Evolutionary conservation across 2,797 vertebrate species (phyloP), one percentile per base, ranked within the genome.

Genomic region (Enteromius trimaculatus): DNA sequence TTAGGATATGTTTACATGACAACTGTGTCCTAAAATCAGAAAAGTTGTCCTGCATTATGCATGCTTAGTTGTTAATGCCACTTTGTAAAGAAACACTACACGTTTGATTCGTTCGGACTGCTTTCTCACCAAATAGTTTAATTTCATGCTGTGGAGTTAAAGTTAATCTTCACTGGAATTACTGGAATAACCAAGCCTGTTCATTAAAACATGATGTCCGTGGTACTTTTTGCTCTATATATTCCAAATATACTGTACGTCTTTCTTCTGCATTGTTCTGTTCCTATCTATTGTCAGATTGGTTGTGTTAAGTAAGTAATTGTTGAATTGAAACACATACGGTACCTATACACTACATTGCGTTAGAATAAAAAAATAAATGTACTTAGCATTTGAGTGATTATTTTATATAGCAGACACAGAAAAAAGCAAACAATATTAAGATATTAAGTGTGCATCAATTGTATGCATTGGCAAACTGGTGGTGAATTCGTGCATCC

Each of bases 11-110:
- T 39, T 68, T 68, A 39, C 34, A 68, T 0, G 34, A 68, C 34
- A 14, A 68, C 17, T 1, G 19, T 37, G 17, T 37, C n/a, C 65
- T 39, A 39, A 11, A 9, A 21, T 11, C 21, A 10, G 21, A 58
- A 55, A 39, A 0, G 2, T 39, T 68, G 11, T 66, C 31, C 64
- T 66, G 10, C 5, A 14, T 69, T 23, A 42, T 16, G 13, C 13
- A 58, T 16, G 37, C 66, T 37, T 34, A 69, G 21, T 69, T n/a
- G 21, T 6, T 23, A 4, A 68, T 21, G 19, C 34, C 1, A 14
- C 11, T 42, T 69, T 69, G 11, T 23, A 42, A 68, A 42, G 37
- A 69, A 69, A 69, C 66, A 23, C 66, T 69, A 69, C 21, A 55
- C 1, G 21, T 23, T 58, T 58, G 21, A 58, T 58, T 58, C 4